These are phyloP conservation scores for Mamestra configurata DNA, from an alignment of 1,140 invertebrate species.

Conservation along the genomic window DNA sequence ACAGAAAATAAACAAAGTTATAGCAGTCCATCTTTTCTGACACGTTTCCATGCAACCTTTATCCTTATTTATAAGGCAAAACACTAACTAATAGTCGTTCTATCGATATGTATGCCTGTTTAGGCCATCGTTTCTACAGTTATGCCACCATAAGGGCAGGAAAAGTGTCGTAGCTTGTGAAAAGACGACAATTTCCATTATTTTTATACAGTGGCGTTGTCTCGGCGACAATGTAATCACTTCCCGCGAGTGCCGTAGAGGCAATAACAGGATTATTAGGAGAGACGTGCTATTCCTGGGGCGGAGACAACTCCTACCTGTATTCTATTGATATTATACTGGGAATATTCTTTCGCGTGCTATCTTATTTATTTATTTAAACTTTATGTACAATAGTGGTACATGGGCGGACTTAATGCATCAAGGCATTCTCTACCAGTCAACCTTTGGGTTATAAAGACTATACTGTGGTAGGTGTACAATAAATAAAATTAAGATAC, in stretches of 20 bases:
- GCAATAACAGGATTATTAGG: slow-evolving; percentile 25
- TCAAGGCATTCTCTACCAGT: too few species aligned
- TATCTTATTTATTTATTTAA: too few species aligned
- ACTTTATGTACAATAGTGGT: too few species aligned
- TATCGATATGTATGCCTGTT: neutral
- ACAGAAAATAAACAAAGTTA: neutral
- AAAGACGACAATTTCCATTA: slow-evolving; percentile 20
- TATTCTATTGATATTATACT: slow-evolving; percentile 1
- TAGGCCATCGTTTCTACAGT: slow-evolving; percentile 2
- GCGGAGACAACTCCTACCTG: neutral
- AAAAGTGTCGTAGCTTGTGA: slow-evolving; percentile 9
- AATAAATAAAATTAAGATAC: too few species aligned
- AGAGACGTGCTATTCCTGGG: neutral
- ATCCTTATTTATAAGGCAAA: too few species aligned
- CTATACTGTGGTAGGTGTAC: too few species aligned
- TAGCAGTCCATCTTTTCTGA: neutral
- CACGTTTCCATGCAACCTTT: neutral
- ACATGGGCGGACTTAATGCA: too few species aligned
- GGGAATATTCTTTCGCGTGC: neutral
- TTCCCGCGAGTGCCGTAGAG: slow-evolving; percentile 19
- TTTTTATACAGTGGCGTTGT: slow-evolving; percentile 31
- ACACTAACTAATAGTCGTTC: neutral
- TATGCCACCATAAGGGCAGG: slow-evolving; percentile 19
- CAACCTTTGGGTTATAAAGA: too few species aligned
- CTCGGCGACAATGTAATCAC: slow-evolving; percentile 30